Evolutionary conservation across 2,888 invertebrate species (phyloP), one percentile per base, ranked within the genome.

Genomic region (Netelia fuscicornis): DNA sequence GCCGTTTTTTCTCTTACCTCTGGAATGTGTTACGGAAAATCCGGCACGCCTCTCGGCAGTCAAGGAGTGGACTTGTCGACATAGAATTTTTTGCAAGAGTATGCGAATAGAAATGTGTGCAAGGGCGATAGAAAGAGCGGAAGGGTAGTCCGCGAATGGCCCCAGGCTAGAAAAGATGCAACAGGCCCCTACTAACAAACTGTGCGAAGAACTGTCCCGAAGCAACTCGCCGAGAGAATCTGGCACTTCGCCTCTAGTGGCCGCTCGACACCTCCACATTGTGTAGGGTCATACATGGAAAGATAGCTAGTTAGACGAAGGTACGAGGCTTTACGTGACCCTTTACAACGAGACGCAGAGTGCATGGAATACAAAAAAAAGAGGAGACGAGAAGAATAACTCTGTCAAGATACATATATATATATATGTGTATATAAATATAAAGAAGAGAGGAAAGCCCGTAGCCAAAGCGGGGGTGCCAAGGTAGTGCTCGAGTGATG

Each of bases 161-260:
- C 91, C 72, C 87, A 89, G 93, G 93, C 92, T 89, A 92, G 89
- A 82, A 83, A 90, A 89, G 90, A 92, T 90, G 92, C 93, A 93
- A 93, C 93, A 93, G 92, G 93, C 92, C 91, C 91, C 91, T 89
- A 88, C 91, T 92, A 92, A 92, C 91, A 92, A 92, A 92, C 91
- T 77, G 44, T 58, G 48, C 25, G n/a, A 30, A 25, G 58, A 58
- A 10, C 17, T 17, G 10, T 17, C 9, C 87, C 86, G 85, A 89
- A 72, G 60, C 56, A 25, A 37, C 67, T 54, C 42, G 23, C 52
- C 20, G 37, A 44, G 77, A 89, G 91, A 92, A 89, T 92, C 91
- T 89, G 91, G 91, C 86, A 91, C 93, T 93, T 92, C 89, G 89
- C 84, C 88, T 92, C 91, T 92, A 93, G 93, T 93, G 93, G 93